Conservation (phyloP, 2,113 vertebrate species). For the Crotalus horridus region DNA sequence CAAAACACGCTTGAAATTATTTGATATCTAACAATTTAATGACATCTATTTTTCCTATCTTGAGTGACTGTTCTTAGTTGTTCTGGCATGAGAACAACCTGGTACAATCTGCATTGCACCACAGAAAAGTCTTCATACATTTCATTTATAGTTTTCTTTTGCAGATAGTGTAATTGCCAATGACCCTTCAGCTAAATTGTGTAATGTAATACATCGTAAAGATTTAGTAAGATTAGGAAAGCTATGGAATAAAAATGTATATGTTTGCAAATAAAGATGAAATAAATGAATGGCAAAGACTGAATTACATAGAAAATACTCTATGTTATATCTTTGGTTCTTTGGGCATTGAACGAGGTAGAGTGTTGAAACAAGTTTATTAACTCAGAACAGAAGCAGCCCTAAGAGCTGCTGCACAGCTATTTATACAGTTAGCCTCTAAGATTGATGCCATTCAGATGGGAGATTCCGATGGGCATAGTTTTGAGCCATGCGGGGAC, state of each 20-base stretch:
- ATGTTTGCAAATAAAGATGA: not conserved
- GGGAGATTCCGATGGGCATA: no score
- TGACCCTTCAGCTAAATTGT: not conserved
- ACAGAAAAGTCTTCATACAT: not conserved
- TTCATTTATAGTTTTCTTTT: not conserved
- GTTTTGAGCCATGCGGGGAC: no score
- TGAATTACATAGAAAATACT: not conserved
- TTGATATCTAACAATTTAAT: conserved; percentile 13
- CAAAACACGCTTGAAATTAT: conserved; percentile 25
- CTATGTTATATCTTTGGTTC: not conserved
- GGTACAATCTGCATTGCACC: not conserved
- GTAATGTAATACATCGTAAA: not conserved
- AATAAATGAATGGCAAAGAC: not conserved
- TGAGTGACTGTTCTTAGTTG: not conserved
- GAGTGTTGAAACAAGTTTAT: no score
- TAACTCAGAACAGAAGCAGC: no score
- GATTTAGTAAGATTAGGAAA: not conserved
- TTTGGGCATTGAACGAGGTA: no score
- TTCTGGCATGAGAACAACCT: not conserved
- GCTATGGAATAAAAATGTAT: not conserved
- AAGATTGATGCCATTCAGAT: no score
- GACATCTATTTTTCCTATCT: conserved; percentile 1
- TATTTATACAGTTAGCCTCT: no score
- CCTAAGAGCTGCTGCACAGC: no score
- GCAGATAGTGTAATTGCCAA: conserved; percentile 2